Evolutionary conservation across 2,888 invertebrate species (phyloP).

Genomic region (Linnaemya vulpina): DNA sequence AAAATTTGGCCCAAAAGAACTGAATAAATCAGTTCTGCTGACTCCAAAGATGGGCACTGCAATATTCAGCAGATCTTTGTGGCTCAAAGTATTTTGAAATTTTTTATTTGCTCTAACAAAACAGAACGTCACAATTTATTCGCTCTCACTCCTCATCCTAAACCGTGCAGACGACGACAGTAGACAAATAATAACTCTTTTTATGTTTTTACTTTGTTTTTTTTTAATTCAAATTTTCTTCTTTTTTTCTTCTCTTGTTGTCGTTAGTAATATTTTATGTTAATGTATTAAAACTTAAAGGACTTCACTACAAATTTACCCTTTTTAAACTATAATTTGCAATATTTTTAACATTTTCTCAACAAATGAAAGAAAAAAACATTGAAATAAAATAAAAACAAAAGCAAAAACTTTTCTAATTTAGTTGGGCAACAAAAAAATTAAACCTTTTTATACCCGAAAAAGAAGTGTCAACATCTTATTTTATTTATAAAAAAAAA

Average conservation of each 20-base stretch:
- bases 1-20: too few relatives aligned
- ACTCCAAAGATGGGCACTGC: too few relatives aligned
- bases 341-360: background rate
- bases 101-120: background rate
- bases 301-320: conserved; percentile 22
- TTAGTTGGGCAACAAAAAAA: conserved; percentile 10
- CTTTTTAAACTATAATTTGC: background rate
- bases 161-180: background rate
- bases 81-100: too few relatives aligned
- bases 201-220: conserved; percentile 2
- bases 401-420: conserved; percentile 31
- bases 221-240: conserved; percentile 9
- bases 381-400: too few relatives aligned
- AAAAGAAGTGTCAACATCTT: conserved; percentile 42
- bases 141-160: conserved; percentile 7
- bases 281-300: background rate
- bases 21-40: too few relatives aligned
- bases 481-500: background rate
- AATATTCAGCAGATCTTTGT: too few relatives aligned
- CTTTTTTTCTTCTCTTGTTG: background rate
- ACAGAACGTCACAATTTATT: background rate
- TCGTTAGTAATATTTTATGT: conserved; percentile 25
- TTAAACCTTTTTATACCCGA: background rate
- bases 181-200: conserved; percentile 13
- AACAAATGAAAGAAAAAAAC: too few relatives aligned